Base-by-base conservation (phyloP, 2,113 vertebrate species). In the Glaucomys volans region DNA sequence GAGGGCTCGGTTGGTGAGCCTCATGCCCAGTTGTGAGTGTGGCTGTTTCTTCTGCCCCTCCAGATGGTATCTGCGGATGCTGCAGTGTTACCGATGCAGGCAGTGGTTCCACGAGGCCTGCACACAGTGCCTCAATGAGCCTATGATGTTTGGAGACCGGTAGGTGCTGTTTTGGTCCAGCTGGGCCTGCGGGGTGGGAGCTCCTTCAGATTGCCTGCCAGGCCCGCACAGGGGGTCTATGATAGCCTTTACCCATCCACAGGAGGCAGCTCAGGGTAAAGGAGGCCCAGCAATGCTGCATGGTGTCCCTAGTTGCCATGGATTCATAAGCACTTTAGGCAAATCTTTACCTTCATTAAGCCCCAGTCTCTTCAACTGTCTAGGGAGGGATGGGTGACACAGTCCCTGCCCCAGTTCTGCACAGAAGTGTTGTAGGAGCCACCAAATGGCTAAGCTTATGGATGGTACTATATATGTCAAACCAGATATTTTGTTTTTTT, bases 61-160 rank as follows among this genome's bases (percentile, higher is more conserved):
- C 95, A 99, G 99, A 96, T 99, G 99, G 99, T 99, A 99, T 98
- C 99, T 99, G 97, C 99, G 99, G 99, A 99, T 99, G 99, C 98
- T 99, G 97, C 99, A 99, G 97, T 99, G 99, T 87, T 99, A 98
- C 97, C 98, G 98, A 67, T 99, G 99, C 97, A 98, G 99, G 81
- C 99, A 99, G 98, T 99, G 99, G 99, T 99, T 99, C 97, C 99
- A 99, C 0, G 99, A 99, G 93, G 99, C 99, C n/a, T 99, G 99
- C 59, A 99, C 99, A 2, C 99, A 99, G 98, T 99, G 99, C 98
- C 99, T 99, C 91, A 99, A 98, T 0, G 99, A 99, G 85, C 98
- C 99, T 97, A 99, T 99, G 99, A 98, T 99, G 99, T 99, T 99
- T 0, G 99, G 99, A 88, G 99, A 99, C 98, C 98, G 99, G 99